Conservation (phyloP, 2,888 invertebrate genomes). For the Altica lythri region DNA sequence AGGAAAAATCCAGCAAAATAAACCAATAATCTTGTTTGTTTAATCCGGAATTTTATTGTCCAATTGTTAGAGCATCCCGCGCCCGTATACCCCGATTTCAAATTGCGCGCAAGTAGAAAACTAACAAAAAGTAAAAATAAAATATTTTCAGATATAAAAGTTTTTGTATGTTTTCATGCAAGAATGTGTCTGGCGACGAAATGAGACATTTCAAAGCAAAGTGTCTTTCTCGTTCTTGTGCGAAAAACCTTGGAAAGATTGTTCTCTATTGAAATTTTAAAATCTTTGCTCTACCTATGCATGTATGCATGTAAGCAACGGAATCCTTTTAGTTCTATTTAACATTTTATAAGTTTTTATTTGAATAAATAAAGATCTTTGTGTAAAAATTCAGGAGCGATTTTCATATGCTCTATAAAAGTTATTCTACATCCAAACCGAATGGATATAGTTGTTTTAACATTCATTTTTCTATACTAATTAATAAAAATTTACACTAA, state of each 20-base stretch:
- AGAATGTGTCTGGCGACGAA: conserved; percentile 51
- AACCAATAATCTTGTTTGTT: conserved; percentile 11
- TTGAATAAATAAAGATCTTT: conserved; percentile 11
- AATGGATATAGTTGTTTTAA: no score
- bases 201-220: conserved; percentile 55
- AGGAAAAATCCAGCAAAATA: no score
- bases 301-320: no score
- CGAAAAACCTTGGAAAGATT: conserved; percentile 13
- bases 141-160: conserved; percentile 50
- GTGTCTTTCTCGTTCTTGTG: conserved; percentile 35
- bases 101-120: conserved; percentile 33
- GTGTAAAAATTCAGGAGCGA: no score
- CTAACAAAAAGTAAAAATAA: conserved; percentile 38
- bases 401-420: no score
- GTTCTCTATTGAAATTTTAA: conserved; percentile 21
- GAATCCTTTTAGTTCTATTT: conserved; percentile 13
- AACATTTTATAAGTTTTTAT: conserved; percentile 12
- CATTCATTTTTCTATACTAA: no score
- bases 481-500: no score
- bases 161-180: conserved; percentile 43
- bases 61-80: conserved; percentile 16
- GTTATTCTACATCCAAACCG: no score
- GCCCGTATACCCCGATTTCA: conserved; percentile 35
- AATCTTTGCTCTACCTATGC: conserved; percentile 1
- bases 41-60: conserved; percentile 13